Base-by-base conservation (phyloP, 2,888 invertebrate species). In the Amiota minor region DNA sequence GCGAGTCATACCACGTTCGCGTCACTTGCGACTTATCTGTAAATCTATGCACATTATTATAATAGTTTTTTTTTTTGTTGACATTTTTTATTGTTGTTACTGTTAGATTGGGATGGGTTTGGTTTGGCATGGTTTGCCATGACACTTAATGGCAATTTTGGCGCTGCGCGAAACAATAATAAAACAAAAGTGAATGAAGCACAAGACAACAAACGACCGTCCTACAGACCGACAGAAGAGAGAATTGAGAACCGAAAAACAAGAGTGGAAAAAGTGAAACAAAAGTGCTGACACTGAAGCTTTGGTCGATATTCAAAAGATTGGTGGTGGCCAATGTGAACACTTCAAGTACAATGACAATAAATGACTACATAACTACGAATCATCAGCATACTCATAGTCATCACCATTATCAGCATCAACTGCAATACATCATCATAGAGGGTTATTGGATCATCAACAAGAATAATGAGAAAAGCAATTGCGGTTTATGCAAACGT, bases 401-500 rank as follows among this genome's bases (percentile, higher is more conserved):
- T 53, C 35, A n/a, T 67, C 67, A 49, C 9, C 67, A 67, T 47
- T 50, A 67, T 50, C 49, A 50, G 11, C 50, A 67, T 45, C 46
- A 65, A 46, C 65, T 45, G n/a, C n/a, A n/a, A n/a, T n/a, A 47
- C 65, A 65, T 45, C 45, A 67, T 20, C 14, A 10, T 18, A n/a
- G 59, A 56, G 6, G 11, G n/a, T 23, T 47, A 45, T 46, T 14
- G 59, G 18, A 20, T 14, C 62, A 35, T 62, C n/a, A 16, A 47
- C 47, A 35, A 35, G 35, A 35, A 23, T 59, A 16, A 59, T 64
- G 8, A 65, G 53, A 46, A 70, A 68, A 72, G 72, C 74, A 71
- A n/a, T 73, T 71, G 16, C 4, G 16, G 16, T 59, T 83, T 86
- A 83, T 83, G 83, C 83, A 83, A 86, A 84, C 79, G 80, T 82